A percentile compares a stretch with the other conserved stretches of the same genome.
phyloP scores from a whole-genome alignment of 2,888 invertebrate species.

The Trachelus tabidus region DNA sequence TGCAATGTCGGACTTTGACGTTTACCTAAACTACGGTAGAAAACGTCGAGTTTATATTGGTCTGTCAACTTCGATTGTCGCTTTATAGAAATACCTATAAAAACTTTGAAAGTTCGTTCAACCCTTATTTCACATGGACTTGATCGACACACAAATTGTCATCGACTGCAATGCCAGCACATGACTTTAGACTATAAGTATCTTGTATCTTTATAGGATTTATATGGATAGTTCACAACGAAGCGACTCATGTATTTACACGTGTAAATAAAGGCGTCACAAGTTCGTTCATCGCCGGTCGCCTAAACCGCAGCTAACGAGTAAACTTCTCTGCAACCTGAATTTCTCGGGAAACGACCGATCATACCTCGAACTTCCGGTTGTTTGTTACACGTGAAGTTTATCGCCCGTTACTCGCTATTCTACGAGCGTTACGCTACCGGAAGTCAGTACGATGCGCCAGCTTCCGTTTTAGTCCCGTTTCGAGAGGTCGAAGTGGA shows the following conservation, averaged over 20 bases:
- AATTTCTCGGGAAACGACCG: neutral
- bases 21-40: neutral
- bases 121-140: neutral
- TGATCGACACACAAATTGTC: neutral
- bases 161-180: neutral
- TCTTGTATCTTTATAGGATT: too few species aligned
- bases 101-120: neutral
- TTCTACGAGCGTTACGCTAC: conserved; percentile 29
- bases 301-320: neutral
- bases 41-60: neutral
- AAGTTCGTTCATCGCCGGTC: neutral
- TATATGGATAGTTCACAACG: neutral
- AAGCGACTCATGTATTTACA: neutral
- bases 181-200: too few species aligned
- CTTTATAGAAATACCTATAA: neutral
- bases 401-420: conserved; percentile 31
- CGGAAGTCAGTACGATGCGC: conserved; percentile 24
- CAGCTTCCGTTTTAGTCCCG: conserved; percentile 23
- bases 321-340: neutral
- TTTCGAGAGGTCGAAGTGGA: neutral
- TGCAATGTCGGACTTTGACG: neutral
- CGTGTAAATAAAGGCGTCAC: neutral
- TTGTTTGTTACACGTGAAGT: neutral
- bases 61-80: neutral
- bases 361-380: neutral